phyloP scores from a whole-genome alignment of 2,113 vertebrate species.

The Stomatorhinus ivindoensis region DNA sequence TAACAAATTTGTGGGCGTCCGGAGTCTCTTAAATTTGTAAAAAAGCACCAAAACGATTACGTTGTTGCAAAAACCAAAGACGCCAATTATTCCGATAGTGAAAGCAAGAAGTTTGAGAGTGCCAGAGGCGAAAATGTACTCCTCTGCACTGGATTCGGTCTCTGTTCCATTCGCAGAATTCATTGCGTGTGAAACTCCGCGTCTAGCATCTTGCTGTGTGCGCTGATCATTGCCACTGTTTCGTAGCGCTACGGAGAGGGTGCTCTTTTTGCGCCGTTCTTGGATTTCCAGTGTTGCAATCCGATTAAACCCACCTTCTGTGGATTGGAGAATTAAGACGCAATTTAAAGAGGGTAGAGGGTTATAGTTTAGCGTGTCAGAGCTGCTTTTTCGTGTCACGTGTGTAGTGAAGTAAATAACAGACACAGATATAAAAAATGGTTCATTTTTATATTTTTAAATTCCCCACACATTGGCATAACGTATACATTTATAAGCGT shows the following conservation, averaged over 20 bases:
- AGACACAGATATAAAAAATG: neutral
- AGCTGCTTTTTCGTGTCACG: neutral
- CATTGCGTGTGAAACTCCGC: slow-evolving; percentile 47
- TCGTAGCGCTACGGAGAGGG: neutral
- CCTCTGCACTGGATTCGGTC: slow-evolving; percentile 38
- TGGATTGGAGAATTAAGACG: slow-evolving; percentile 35
- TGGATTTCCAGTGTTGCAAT: slow-evolving; percentile 32
- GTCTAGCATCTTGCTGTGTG: slow-evolving; percentile 41
- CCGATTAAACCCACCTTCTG: slow-evolving; percentile 30
- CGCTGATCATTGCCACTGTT: neutral
- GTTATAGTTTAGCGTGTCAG: slow-evolving; percentile 19
- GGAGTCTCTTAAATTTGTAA: slow-evolving; percentile 70
- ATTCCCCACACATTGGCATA: neutral
- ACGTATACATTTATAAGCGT: neutral
- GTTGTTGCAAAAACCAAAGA: slow-evolving; percentile 76
- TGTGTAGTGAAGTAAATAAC: slow-evolving; percentile 5
- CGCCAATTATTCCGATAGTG: slow-evolving; percentile 68
- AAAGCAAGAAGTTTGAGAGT: slow-evolving; percentile 78
- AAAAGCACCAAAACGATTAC: slow-evolving; percentile 71
- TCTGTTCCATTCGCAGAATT: slow-evolving; percentile 52
- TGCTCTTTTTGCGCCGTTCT: neutral
- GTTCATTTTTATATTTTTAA: neutral
- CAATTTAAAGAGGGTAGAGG: slow-evolving; percentile 21
- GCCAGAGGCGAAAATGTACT: slow-evolving; percentile 56
- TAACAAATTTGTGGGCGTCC: slow-evolving; percentile 72